These are phyloP conservation scores for Drosophila mauritiana DNA, from an alignment of 1,140 invertebrate species.

Conservation along the genomic window DNA sequence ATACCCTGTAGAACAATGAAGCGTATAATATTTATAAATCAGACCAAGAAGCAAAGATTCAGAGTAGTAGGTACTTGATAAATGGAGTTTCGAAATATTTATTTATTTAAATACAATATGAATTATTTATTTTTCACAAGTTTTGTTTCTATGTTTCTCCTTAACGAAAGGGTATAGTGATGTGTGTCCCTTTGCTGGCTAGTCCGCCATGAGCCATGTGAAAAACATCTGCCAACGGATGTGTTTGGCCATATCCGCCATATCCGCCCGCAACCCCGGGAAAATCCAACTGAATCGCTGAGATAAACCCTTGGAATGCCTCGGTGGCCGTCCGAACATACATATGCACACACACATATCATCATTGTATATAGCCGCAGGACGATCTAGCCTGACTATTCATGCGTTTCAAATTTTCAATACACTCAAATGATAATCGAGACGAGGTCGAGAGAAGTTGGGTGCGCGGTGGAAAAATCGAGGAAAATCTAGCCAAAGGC, in stretches of 20 bases:
- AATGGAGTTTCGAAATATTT: no score
- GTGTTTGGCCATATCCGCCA: conserved; percentile 59
- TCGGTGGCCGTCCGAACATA: conserved; percentile 10
- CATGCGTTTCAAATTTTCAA: conserved; percentile 79
- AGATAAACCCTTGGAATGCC: conserved; percentile 62
- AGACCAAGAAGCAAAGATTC: no score
- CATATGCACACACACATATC: conserved; percentile 11
- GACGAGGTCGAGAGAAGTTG: neutral
- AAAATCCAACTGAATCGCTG: conserved; percentile 55
- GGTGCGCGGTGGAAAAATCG: neutral
- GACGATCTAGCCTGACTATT: conserved; percentile 72
- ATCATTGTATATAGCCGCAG: conserved; percentile 32
- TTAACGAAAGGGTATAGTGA: neutral
- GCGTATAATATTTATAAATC: neutral
- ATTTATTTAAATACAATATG: no score
- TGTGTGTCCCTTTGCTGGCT: conserved; percentile 7
- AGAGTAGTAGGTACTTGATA: no score
- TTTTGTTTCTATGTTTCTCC: neutral
- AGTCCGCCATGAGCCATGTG: conserved; percentile 35
- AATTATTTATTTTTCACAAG: neutral
- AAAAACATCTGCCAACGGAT: conserved; percentile 78
- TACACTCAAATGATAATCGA: conserved; percentile 61
- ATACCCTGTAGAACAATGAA: conserved; percentile 1
- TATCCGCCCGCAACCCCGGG: conserved; percentile 6
- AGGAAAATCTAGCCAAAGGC: conserved; percentile 10